These are phyloP conservation scores for Stramonita haemastoma DNA, from an alignment of 2,888 invertebrate genomes.

Conservation along the genomic window DNA sequence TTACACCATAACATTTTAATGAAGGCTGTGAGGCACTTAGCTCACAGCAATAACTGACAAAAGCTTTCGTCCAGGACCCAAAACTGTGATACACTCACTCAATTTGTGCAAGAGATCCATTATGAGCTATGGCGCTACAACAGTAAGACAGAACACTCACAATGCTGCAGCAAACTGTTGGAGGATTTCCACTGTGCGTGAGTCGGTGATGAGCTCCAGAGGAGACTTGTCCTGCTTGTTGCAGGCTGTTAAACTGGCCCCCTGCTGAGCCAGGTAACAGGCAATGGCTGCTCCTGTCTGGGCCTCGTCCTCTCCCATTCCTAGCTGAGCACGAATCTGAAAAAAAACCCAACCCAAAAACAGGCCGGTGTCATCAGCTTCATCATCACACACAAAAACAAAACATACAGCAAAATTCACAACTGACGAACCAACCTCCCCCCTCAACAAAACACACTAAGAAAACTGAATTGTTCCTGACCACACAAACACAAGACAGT, in stretches of 20 bases:
- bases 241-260: slow-evolving; percentile 81
- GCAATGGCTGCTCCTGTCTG: slow-evolving; percentile 84
- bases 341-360: background rate
- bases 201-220: slow-evolving; percentile 83
- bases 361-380: background rate
- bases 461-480: too few species aligned
- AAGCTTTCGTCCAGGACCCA: too few species aligned
- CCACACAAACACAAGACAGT: background rate
- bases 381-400: background rate
- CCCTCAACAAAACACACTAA: background rate
- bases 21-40: too few species aligned
- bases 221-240: slow-evolving; percentile 86
- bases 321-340: slow-evolving; percentile 68
- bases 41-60: too few species aligned
- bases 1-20: too few species aligned
- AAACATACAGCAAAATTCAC: background rate
- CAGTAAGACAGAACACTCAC: slow-evolving; percentile 54
- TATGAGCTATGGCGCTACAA: too few species aligned
- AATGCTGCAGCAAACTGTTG: slow-evolving; percentile 76
- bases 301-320: slow-evolving; percentile 65
- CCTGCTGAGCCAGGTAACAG: slow-evolving; percentile 85
- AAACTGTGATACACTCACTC: too few species aligned
- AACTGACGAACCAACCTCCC: background rate
- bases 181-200: slow-evolving; percentile 80
- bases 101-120: too few species aligned